Evolutionary conservation across 2,888 invertebrate species (phyloP), one percentile per base, ranked within the genome.

Genomic region (Masnerella sp.): DNA sequence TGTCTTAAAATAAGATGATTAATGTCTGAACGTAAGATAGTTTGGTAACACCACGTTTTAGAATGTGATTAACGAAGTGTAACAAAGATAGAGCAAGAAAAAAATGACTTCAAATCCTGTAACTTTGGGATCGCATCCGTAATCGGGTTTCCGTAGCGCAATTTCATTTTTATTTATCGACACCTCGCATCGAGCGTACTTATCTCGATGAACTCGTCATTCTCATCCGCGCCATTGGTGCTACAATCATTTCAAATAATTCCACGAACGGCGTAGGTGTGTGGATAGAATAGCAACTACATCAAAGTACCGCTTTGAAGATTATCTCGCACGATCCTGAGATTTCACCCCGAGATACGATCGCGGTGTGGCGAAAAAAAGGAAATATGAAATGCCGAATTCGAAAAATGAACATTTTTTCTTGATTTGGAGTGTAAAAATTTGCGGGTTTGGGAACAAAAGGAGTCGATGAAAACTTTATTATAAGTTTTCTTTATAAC

Each of bases 251-350:
- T 70, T 64, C 70, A 64, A 70, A 70, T 62, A 64, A 70, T 70
- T 70, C 70, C 38, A 34, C 56, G 64, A 58, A 64, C 36, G 15
- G 64, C 64, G 83, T 82, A 82, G 82, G 82, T 79, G 83, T 80
- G 68, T 22, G 65, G 78, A 79, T 80, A 79, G 82, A 83, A 82
- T 81, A 83, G 76, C 77, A 54, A 73, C 82, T 83, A 83, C 83
- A 75, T 69, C 73, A 78, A 77, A 83, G 81, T 83, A 83, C 82
- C 84, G 84, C 83, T 81, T 79, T 22, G 77, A 80, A 84, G 84
- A 83, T 82, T 85, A 85, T 85, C 85, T 81, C 75, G 84, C 83
- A 84, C 83, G 84, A 85, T 85, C 84, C 83, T 78, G 64, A 81
- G 84, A 85, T 85, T 80, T 82, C 79, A 83, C 81, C 83, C 81